A percentile compares a stretch with the other conserved stretches of the same genome.
phyloP scores from a whole-genome alignment of 2,113 vertebrate genomes.

The Marmota monax region DNA sequence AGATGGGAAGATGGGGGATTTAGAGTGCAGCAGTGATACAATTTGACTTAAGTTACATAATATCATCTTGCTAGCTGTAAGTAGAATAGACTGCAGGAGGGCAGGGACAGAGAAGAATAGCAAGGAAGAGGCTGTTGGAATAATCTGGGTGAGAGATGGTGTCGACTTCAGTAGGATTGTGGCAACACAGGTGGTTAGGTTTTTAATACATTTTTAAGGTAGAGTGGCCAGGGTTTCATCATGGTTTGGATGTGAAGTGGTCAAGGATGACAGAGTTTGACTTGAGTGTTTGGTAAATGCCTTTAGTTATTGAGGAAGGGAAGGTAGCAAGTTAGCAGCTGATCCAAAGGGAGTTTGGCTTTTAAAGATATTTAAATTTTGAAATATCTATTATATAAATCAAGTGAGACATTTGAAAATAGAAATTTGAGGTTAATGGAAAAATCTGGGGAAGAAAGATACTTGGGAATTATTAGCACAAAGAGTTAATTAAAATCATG shows the following conservation, averaged over 20 bases:
- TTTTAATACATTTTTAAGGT: background rate
- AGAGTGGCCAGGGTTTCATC: background rate
- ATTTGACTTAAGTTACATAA: background rate
- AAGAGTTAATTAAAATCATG: background rate
- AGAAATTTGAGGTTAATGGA: background rate
- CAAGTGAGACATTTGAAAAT: background rate
- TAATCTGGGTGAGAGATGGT: background rate
- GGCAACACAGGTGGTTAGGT: background rate
- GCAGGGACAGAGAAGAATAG: background rate
- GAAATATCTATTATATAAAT: background rate
- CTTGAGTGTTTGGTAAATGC: background rate
- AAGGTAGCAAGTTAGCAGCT: background rate
- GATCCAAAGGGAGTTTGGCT: background rate
- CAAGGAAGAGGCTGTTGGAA: background rate
- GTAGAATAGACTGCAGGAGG: background rate
- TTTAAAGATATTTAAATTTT: background rate
- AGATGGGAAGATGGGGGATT: background rate
- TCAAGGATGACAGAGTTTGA: background rate
- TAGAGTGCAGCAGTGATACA: background rate
- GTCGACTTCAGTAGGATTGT: background rate
- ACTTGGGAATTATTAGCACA: background rate
- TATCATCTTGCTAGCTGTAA: background rate
- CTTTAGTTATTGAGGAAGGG: background rate
- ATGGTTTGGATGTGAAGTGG: background rate
- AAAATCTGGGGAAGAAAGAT: background rate